Percentiles rank a stretch among this genome's conserved stretches.
phyloP scores from a whole-genome alignment of 2,113 vertebrate genomes.

The Sinocyclocheilus anshuiensis region DNA sequence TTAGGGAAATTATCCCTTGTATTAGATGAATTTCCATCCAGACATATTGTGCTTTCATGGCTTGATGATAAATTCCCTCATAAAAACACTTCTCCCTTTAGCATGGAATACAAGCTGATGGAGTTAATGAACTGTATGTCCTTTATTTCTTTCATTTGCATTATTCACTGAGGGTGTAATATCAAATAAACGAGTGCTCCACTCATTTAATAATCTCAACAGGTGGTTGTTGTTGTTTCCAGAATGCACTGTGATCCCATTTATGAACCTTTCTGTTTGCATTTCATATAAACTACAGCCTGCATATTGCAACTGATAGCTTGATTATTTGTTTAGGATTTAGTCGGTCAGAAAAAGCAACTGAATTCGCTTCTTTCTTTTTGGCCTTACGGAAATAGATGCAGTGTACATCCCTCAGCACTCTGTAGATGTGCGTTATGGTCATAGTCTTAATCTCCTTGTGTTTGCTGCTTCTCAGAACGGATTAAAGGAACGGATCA shows the following conservation, averaged over 20 bases:
- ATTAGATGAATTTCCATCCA: slow-evolving; percentile 41
- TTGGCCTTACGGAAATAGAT: slow-evolving; percentile 17
- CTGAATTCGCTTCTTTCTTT: not conserved
- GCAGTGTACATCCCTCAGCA: slow-evolving; percentile 31
- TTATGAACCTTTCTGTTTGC: not conserved
- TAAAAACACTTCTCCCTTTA: slow-evolving; percentile 34
- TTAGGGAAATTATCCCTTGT: slow-evolving; percentile 15
- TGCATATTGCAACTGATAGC: not conserved
- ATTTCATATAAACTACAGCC: slow-evolving; percentile 1
- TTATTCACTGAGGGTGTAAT: slow-evolving; percentile 32
- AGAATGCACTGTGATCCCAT: not conserved
- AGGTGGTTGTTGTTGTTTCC: slow-evolving; percentile 26
- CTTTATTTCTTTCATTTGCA: slow-evolving; percentile 36
- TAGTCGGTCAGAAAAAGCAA: not conserved
- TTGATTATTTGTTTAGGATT: slow-evolving; percentile 26
- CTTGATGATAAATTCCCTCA: slow-evolving; percentile 47
- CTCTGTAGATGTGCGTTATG: not conserved
- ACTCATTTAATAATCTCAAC: slow-evolving; percentile 36
- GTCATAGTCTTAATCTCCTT: slow-evolving; percentile 17
- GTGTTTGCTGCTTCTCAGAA: slow-evolving; percentile 37
- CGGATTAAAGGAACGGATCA: slow-evolving; percentile 35
- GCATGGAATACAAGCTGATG: slow-evolving; percentile 20
- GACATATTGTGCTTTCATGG: slow-evolving; percentile 50
- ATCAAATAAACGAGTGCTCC: not conserved
- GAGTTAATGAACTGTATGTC: slow-evolving; percentile 40